Percentiles rank a stretch among this genome's conserved stretches.
Conservation (phyloP, 2,113 vertebrate genomes). For the Puffinus mauretanicus region DNA sequence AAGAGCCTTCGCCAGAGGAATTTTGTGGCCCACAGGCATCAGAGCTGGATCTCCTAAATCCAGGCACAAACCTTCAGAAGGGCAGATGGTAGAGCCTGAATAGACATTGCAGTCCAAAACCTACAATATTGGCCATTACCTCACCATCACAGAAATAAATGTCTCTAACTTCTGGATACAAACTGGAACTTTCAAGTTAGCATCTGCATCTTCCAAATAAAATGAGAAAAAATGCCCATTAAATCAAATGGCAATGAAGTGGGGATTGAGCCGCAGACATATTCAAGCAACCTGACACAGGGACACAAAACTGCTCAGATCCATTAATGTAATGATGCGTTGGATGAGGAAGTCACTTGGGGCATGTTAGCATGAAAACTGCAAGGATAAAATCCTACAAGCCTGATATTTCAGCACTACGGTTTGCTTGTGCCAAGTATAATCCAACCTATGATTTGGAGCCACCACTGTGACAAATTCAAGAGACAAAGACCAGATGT, state of each 20-base stretch:
- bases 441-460: not conserved
- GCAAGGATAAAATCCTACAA: not conserved
- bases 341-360: constrained; percentile 12
- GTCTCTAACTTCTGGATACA: not conserved
- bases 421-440: not conserved
- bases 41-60: not conserved
- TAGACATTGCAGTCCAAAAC: not conserved
- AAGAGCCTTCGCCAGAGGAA: not conserved
- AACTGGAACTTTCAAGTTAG: not conserved
- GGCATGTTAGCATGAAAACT: not conserved
- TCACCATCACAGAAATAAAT: not conserved
- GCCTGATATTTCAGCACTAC: not conserved
- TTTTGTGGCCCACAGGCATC: not conserved
- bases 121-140: not conserved
- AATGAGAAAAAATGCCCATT: constrained; percentile 26
- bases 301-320: not conserved
- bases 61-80: not conserved
- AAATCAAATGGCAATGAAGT: not conserved
- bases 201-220: constrained; percentile 17
- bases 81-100: not conserved
- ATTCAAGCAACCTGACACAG: not conserved
- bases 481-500: not conserved
- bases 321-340: constrained; percentile 30
- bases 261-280: not conserved
- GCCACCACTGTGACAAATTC: not conserved